Conservation (phyloP, 2,888 invertebrate genomes). For the Glaucopsyche alexis region DNA sequence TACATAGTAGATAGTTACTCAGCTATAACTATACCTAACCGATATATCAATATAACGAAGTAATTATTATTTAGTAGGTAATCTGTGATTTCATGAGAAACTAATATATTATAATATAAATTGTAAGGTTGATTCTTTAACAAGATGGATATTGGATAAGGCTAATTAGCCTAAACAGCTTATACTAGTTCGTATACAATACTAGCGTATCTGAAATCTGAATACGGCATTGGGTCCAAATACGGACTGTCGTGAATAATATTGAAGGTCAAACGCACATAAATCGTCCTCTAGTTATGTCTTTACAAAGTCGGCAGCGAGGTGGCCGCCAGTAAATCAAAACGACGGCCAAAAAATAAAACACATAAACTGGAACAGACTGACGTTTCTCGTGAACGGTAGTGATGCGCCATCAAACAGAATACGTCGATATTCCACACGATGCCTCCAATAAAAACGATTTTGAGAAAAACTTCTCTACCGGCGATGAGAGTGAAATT, state of each 20-base stretch:
- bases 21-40: no score
- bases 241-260: slow-evolving; percentile 39
- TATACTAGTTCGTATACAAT: no score
- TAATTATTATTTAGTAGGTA: neutral
- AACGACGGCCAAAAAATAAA: slow-evolving; percentile 69
- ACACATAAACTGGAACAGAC: slow-evolving; percentile 59
- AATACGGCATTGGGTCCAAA: no score
- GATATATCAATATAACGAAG: neutral
- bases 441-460: neutral
- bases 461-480: no score
- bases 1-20: neutral
- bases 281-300: slow-evolving; percentile 73
- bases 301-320: slow-evolving; percentile 75
- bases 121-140: neutral
- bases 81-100: neutral
- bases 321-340: slow-evolving; percentile 75
- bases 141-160: neutral
- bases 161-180: no score
- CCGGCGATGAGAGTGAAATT: no score
- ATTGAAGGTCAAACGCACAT: slow-evolving; percentile 61
- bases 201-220: no score
- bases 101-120: neutral
- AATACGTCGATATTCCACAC: slow-evolving; percentile 45
- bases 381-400: slow-evolving; percentile 59
- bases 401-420: slow-evolving; percentile 48